phyloP scores from a whole-genome alignment of 2,888 invertebrate genomes.

The Agriopis aurantiaria region DNA sequence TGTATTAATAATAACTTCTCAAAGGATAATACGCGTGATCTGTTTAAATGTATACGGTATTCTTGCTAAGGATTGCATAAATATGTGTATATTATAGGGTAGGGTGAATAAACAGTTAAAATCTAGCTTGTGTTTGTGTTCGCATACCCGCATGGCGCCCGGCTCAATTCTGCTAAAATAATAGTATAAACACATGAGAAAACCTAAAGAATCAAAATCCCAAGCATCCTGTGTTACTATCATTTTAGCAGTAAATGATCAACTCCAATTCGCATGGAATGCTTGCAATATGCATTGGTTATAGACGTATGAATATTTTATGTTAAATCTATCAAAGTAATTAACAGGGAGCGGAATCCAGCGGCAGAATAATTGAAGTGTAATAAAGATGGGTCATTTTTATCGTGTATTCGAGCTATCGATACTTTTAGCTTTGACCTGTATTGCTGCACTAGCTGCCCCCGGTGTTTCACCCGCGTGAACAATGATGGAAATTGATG shows the following conservation, averaged over 20 bases:
- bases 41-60: not conserved
- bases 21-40: not conserved
- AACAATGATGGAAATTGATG: too few species aligned
- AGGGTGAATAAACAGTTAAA: slow-evolving; percentile 66
- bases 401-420: too few species aligned
- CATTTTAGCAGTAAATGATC: not conserved
- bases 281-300: slow-evolving; percentile 26
- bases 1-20: too few species aligned
- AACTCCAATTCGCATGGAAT: slow-evolving; percentile 49
- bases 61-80: slow-evolving; percentile 31
- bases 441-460: too few species aligned
- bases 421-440: too few species aligned
- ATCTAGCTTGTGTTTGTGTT: slow-evolving; percentile 72
- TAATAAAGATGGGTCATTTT: too few species aligned
- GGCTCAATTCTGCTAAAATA: slow-evolving; percentile 35
- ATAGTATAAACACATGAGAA: not conserved
- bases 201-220: not conserved
- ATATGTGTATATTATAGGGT: slow-evolving; percentile 53
- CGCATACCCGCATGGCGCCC: slow-evolving; percentile 66
- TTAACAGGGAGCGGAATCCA: too few species aligned
- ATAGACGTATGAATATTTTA: not conserved
- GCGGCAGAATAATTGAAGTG: too few species aligned
- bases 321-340: not conserved
- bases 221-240: not conserved
- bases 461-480: too few species aligned